Percentiles rank a stretch among this genome's conserved stretches.
Evolutionary conservation across 2,888 invertebrate genomes (phyloP).

Genomic region (Cantharis lateralis): DNA sequence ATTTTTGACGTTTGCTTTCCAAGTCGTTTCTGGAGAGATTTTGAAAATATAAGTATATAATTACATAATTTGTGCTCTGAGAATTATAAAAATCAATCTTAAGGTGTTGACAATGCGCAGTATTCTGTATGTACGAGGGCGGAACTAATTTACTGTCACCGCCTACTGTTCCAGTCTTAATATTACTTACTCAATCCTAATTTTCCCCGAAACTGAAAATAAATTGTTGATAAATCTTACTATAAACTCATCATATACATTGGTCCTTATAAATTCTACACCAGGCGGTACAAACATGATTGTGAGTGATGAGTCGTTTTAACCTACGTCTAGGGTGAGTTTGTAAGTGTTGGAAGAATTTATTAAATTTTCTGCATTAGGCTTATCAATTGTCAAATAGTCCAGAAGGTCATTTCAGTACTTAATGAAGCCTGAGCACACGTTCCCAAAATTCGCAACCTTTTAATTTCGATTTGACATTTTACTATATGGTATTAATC

Average conservation of each 20-base stretch:
- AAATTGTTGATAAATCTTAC: slow-evolving; percentile 28
- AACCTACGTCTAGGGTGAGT: neutral
- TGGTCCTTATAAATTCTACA: neutral
- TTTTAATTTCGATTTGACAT: slow-evolving; percentile 21
- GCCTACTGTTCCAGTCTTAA: slow-evolving; percentile 34
- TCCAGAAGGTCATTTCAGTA: neutral
- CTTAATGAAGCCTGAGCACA: slow-evolving; percentile 14
- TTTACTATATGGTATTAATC: slow-evolving; percentile 16
- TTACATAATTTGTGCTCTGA: slow-evolving; percentile 38
- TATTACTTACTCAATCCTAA: slow-evolving; percentile 32
- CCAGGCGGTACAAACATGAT: neutral
- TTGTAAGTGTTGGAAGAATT: neutral
- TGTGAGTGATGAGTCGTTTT: neutral
- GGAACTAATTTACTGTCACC: slow-evolving; percentile 33
- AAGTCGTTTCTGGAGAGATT: slow-evolving; percentile 5
- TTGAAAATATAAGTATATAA: slow-evolving; percentile 29
- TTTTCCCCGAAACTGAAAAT: slow-evolving; percentile 26
- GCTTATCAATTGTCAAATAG: neutral
- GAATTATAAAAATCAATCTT: slow-evolving; percentile 40
- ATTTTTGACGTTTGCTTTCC: neutral
- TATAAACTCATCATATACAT: slow-evolving; percentile 5
- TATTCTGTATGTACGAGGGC: slow-evolving; percentile 30
- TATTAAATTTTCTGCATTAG: neutral
- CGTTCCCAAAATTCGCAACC: slow-evolving; percentile 8
- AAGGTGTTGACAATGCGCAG: slow-evolving; percentile 35